Evolutionary conservation across 1,140 invertebrate genomes (phyloP).

Genomic region (Lasaia peninsularis): DNA sequence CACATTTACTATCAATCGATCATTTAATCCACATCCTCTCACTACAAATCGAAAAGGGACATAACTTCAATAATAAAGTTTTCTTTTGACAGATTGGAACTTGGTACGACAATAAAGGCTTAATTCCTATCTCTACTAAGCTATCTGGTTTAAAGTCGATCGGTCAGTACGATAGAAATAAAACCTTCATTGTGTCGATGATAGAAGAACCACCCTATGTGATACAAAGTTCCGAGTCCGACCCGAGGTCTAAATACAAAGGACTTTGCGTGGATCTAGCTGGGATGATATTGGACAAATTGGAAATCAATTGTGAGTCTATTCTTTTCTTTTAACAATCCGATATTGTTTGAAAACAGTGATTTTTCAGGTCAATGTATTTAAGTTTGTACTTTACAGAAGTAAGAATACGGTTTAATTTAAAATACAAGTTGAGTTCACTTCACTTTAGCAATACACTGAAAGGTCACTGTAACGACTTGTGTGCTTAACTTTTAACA

Average conservation of each 20-base stretch:
- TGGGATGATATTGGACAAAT: slow-evolving; percentile 86
- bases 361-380: not conserved
- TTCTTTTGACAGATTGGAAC: slow-evolving; percentile 86
- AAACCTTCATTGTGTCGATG: slow-evolving; percentile 94
- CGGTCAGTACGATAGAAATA: slow-evolving; percentile 90
- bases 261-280: slow-evolving; percentile 97
- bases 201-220: slow-evolving; percentile 92
- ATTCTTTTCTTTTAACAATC: slow-evolving; percentile 8
- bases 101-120: slow-evolving; percentile 90
- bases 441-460: not conserved
- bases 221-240: slow-evolving; percentile 82
- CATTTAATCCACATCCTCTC: not conserved
- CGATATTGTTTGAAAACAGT: not conserved
- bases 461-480: not conserved
- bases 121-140: slow-evolving; percentile 82
- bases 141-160: slow-evolving; percentile 71
- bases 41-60: not conserved
- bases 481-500: not conserved
- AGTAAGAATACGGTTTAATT: not conserved
- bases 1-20: not conserved
- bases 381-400: not conserved
- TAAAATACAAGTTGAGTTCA: not conserved
- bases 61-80: not conserved
- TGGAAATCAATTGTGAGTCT: slow-evolving; percentile 91
- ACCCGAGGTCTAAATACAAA: slow-evolving; percentile 82